Evolutionary conservation across 64 coral and sea anemone genomes (phyloP).

Genomic region (Cladopsammia gracilis): DNA sequence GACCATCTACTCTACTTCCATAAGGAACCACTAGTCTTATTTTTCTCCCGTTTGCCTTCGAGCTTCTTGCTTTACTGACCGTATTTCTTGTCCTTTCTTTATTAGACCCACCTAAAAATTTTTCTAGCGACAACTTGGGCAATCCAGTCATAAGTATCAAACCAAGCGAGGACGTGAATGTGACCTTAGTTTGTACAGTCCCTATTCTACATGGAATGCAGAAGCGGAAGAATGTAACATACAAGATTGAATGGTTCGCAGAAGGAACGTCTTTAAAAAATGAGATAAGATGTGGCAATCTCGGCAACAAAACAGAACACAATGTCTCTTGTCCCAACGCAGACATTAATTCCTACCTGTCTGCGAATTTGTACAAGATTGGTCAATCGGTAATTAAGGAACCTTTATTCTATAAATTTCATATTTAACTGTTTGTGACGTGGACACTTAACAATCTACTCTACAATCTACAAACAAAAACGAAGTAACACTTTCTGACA

Average conservation of each 20-base stretch:
- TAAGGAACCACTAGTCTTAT: too few species aligned
- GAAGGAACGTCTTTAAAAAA: background rate
- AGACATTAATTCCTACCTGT: background rate
- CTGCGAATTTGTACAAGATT: background rate
- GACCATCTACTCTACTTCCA: too few species aligned
- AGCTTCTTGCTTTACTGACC: too few species aligned
- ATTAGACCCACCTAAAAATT: background rate
- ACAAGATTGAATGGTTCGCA: slow-evolving; percentile 9
- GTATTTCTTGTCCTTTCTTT: too few species aligned
- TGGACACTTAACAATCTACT: too few species aligned
- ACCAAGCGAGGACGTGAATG: background rate
- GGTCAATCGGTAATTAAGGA: background rate
- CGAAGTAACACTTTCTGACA: too few species aligned
- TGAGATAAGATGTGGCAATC: background rate
- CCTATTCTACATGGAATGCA: background rate
- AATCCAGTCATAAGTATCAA: background rate
- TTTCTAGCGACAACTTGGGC: background rate
- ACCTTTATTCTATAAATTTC: too few species aligned
- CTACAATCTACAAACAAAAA: too few species aligned
- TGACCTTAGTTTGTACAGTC: background rate
- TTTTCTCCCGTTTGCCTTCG: too few species aligned
- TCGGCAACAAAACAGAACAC: background rate
- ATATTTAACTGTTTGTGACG: too few species aligned
- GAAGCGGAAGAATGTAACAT: background rate
- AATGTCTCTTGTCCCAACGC: background rate